phyloP scores from a whole-genome alignment of 1,140 invertebrate species.

The Papilio dardanus region DNA sequence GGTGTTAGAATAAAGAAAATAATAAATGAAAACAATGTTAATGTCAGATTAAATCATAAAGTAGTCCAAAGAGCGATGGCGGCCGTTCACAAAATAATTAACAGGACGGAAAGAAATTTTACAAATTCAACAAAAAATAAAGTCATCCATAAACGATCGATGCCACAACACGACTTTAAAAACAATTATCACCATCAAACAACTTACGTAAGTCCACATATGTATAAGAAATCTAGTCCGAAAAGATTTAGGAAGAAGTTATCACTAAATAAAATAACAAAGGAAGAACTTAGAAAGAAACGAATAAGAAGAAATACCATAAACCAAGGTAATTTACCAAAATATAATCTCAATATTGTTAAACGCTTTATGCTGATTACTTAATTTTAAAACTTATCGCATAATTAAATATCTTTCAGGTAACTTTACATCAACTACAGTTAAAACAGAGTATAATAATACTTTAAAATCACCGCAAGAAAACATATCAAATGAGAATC shows the following conservation, averaged over 20 bases:
- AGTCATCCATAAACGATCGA: constrained; percentile 49
- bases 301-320: constrained; percentile 2
- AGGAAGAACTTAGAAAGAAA: constrained; percentile 7
- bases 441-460: neutral
- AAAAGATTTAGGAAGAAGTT: constrained; percentile 21
- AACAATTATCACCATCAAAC: constrained; percentile 35
- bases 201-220: neutral
- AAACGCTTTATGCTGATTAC: too few relatives aligned
- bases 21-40: constrained; percentile 40
- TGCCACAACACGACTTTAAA: constrained; percentile 40
- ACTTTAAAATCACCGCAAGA: neutral
- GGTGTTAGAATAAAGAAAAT: constrained; percentile 31
- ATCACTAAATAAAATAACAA: constrained; percentile 15
- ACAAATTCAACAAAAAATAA: constrained; percentile 41
- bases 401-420: neutral
- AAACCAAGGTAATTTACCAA: constrained; percentile 7
- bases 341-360: too few relatives aligned
- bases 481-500: neutral
- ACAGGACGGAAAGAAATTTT: constrained; percentile 42
- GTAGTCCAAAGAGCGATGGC: constrained; percentile 54
- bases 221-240: constrained; percentile 27
- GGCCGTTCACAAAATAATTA: constrained; percentile 51
- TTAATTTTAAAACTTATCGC: too few relatives aligned
- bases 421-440: neutral
- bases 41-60: constrained; percentile 47